Conservation (phyloP, 2,113 vertebrate genomes). For the Coracopsis vasa region DNA sequence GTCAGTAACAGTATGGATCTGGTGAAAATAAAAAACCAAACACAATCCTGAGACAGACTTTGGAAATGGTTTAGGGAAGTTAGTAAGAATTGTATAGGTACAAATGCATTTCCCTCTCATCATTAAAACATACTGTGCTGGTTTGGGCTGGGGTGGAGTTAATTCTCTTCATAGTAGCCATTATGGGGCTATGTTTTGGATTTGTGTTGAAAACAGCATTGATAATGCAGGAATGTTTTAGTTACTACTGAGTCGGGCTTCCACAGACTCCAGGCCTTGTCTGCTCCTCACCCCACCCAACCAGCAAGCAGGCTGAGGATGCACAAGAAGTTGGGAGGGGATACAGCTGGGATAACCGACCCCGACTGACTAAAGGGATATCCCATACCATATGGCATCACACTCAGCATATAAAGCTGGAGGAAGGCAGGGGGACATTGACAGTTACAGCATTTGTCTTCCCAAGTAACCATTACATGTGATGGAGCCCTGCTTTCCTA, state of each 20-base stretch:
- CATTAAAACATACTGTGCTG: background rate
- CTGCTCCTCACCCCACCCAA: background rate
- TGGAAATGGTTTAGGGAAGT: background rate
- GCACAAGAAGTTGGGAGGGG: background rate
- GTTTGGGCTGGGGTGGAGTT: background rate
- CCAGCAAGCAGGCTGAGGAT: background rate
- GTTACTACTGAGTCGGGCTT: background rate
- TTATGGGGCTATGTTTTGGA: background rate
- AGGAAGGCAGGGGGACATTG: background rate
- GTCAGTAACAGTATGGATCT: constrained; percentile 71
- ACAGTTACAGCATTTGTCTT: background rate
- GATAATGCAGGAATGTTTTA: background rate
- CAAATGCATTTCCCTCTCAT: background rate
- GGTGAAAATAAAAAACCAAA: background rate
- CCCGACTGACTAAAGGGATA: background rate
- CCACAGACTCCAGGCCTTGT: background rate
- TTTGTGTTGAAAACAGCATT: background rate
- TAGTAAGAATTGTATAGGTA: background rate
- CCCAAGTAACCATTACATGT: background rate
- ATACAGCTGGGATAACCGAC: background rate
- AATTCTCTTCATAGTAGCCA: background rate
- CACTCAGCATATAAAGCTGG: background rate
- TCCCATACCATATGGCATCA: background rate
- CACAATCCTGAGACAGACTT: background rate
- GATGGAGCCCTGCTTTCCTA: background rate